phyloP scores from a whole-genome alignment of 2,888 invertebrate species.

The Leucoptera coffeella region DNA sequence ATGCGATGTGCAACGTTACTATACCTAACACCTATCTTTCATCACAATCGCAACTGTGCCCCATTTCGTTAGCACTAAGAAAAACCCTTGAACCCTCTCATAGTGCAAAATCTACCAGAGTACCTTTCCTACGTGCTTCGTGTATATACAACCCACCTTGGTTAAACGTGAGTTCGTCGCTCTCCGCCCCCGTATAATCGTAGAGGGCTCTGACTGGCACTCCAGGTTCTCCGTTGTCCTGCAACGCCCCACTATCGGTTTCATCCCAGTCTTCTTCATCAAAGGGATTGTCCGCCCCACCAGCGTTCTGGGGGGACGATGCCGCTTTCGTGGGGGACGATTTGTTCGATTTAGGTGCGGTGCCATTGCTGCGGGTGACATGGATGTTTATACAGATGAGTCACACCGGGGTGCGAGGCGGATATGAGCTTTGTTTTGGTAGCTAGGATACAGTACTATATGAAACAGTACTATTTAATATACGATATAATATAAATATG shows the following conservation, averaged over 20 bases:
- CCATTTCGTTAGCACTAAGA: too few species aligned
- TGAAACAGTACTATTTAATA: too few species aligned
- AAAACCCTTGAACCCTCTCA: too few species aligned
- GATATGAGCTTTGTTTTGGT: too few species aligned
- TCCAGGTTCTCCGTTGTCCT: slow-evolving; percentile 90
- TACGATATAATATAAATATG: too few species aligned
- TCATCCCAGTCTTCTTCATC: slow-evolving; percentile 79
- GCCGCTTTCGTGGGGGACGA: slow-evolving; percentile 29
- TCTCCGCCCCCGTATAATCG: slow-evolving; percentile 95
- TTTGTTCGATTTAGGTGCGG: slow-evolving; percentile 30
- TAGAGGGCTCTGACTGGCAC: slow-evolving; percentile 92
- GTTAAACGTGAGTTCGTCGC: slow-evolving; percentile 93
- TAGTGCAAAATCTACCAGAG: too few species aligned
- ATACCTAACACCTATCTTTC: too few species aligned
- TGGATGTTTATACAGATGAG: too few species aligned
- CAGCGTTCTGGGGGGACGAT: slow-evolving; percentile 5
- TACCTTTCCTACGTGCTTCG: background rate
- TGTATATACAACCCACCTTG: slow-evolving; percentile 59
- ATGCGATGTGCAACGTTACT: too few species aligned
- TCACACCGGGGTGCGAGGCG: too few species aligned
- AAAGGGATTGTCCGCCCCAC: slow-evolving; percentile 64
- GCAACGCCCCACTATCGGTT: slow-evolving; percentile 77
- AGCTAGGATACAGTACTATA: too few species aligned
- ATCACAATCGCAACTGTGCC: too few species aligned
- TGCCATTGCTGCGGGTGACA: slow-evolving; percentile 31